Conservation (phyloP, 2,797 vertebrate genomes). For the Crenichthys baileyi region DNA sequence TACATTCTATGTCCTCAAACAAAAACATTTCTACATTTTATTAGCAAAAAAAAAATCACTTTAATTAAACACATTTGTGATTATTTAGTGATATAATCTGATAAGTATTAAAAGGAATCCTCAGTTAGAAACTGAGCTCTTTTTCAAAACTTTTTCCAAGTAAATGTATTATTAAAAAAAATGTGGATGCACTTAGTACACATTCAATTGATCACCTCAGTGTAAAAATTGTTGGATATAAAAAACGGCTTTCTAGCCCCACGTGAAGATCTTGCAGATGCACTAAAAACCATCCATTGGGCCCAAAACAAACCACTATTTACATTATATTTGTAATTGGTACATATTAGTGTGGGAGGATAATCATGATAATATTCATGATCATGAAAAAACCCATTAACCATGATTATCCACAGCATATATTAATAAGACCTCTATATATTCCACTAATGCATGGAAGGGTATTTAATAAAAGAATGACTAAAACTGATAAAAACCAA, state of each 20-base stretch:
- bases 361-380: background rate
- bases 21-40: no score
- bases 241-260: no score
- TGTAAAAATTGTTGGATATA: background rate
- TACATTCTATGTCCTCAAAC: no score
- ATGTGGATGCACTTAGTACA: background rate
- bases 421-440: background rate
- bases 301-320: background rate
- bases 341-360: background rate
- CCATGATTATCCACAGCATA: background rate
- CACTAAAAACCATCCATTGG: background rate
- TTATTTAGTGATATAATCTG: background rate
- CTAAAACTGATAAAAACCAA: background rate
- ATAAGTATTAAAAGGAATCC: background rate
- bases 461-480: background rate
- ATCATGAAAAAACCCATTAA: background rate
- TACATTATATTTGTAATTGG: background rate
- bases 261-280: no score
- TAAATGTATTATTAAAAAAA: background rate
- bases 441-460: background rate
- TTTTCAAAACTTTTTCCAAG: background rate
- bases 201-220: background rate
- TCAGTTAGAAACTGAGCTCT: background rate
- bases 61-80: no score
- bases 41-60: no score